Percentiles rank a stretch among this genome's conserved stretches.
phyloP scores from a whole-genome alignment of 2,113 vertebrate species.

The Limanda limanda region DNA sequence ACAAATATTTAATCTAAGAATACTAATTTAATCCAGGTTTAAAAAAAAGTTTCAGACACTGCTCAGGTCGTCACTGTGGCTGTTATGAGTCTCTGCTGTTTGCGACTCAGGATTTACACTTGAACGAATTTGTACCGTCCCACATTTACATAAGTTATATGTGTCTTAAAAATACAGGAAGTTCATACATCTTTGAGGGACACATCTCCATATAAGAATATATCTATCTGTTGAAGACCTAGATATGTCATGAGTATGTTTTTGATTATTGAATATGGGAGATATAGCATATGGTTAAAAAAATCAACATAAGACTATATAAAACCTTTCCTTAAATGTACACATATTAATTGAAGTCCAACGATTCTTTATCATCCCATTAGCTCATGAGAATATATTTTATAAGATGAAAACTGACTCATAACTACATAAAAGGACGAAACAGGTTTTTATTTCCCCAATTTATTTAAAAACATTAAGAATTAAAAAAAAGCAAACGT shows the following conservation, averaged over 20 bases:
- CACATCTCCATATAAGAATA: no score
- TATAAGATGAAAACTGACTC: background rate
- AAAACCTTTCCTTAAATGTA: no score
- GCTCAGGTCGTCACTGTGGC: background rate
- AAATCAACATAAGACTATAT: background rate
- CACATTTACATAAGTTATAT: slow-evolving; percentile 56
- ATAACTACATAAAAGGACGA: slow-evolving; percentile 40
- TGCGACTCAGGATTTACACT: slow-evolving; percentile 66
- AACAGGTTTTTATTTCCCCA: slow-evolving; percentile 59
- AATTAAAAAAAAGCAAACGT: slow-evolving; percentile 78
- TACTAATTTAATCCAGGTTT: background rate
- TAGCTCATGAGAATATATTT: background rate
- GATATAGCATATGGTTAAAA: background rate
- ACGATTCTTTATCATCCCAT: background rate
- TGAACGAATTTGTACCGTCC: slow-evolving; percentile 38
- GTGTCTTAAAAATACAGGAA: background rate
- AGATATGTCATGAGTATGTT: no score
- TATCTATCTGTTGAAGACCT: no score
- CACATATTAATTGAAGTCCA: no score
- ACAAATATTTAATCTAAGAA: slow-evolving; percentile 2
- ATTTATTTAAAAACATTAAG: slow-evolving; percentile 76
- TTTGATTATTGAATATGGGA: no score
- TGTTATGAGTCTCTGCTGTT: slow-evolving; percentile 30
- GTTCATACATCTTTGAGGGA: background rate
- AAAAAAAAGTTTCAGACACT: background rate